A percentile compares a stretch with the other conserved stretches of the same genome.
phyloP scores from a whole-genome alignment of 2,797 vertebrate species.

The Graptemys geographica region DNA sequence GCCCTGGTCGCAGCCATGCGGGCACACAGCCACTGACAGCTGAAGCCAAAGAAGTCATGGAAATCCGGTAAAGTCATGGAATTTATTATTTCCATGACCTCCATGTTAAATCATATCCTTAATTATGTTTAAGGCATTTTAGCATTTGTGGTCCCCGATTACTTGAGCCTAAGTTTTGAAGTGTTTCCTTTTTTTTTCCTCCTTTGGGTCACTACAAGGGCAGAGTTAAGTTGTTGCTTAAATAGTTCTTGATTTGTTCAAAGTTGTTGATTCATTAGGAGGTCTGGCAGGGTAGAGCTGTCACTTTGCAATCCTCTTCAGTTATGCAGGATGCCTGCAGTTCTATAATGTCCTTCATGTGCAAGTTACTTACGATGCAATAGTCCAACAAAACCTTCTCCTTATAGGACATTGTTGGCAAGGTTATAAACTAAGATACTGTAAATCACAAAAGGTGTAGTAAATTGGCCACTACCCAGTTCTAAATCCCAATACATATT shows the following conservation, averaged over 20 bases:
- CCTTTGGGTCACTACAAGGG: not conserved
- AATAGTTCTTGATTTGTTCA: not conserved
- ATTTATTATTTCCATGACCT: too few species aligned
- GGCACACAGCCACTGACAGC: too few species aligned
- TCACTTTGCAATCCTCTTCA: not conserved
- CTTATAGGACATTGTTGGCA: fast-evolving
- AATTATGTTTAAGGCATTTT: not conserved
- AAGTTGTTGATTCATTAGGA: not conserved
- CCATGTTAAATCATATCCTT: too few species aligned
- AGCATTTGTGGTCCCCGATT: fast-evolving
- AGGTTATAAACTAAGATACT: not conserved
- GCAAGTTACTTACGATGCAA: fast-evolving
- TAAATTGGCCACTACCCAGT: fast-evolving
- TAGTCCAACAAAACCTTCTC: not conserved
- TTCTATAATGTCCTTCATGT: not conserved
- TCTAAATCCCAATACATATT: not conserved
- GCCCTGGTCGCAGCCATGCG: too few species aligned
- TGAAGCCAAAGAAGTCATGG: too few species aligned
- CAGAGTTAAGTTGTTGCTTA: not conserved
- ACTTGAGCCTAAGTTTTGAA: not conserved
- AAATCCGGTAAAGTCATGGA: too few species aligned
- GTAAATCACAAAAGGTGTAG: not conserved
- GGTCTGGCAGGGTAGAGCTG: not conserved
- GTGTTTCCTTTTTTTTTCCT: not conserved
- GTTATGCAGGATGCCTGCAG: not conserved